A percentile compares a stretch with the other conserved stretches of the same genome.
phyloP scores from a whole-genome alignment of 2,888 invertebrate species.

The Trichopoda pennipes region DNA sequence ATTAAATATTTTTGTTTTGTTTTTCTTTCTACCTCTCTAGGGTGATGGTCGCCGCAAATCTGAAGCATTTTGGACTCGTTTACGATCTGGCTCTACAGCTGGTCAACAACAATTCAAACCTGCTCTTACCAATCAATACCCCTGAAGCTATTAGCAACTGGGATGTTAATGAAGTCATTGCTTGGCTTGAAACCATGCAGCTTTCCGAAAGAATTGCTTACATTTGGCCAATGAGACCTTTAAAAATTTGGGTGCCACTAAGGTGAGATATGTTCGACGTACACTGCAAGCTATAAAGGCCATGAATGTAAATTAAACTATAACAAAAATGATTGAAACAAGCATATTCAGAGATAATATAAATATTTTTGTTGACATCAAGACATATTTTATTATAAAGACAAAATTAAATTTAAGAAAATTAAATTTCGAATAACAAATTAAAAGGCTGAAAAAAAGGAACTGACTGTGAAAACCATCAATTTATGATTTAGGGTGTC shows the following conservation, averaged over 20 bases:
- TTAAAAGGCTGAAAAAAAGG: conserved; percentile 43
- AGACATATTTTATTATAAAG: neutral
- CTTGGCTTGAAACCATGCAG: conserved; percentile 94
- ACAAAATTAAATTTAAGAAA: neutral
- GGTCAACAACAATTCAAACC: conserved; percentile 76
- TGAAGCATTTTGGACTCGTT: conserved; percentile 87
- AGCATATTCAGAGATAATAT: conserved; percentile 63
- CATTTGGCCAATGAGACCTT: conserved; percentile 92
- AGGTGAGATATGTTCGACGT: conserved; percentile 97
- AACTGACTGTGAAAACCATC: conserved; percentile 5
- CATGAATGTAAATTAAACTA: conserved; percentile 81
- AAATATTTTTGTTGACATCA: conserved; percentile 30
- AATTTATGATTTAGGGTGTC: neutral
- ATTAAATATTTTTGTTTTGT: conserved; percentile 31
- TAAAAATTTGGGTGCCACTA: conserved; percentile 94
- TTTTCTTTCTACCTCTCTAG: conserved; percentile 70
- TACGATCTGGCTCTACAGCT: conserved; percentile 82
- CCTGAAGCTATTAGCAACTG: conserved; percentile 85
- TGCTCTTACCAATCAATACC: conserved; percentile 77
- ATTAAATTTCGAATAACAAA: neutral
- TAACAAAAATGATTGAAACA: conserved; percentile 68
- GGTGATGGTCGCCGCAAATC: conserved; percentile 83
- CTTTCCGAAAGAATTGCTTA: conserved; percentile 92
- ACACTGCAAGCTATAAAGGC: conserved; percentile 96
- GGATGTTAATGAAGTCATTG: conserved; percentile 94